phyloP scores from a whole-genome alignment of 1,140 invertebrate species.

The Lepidurus arcticus region DNA sequence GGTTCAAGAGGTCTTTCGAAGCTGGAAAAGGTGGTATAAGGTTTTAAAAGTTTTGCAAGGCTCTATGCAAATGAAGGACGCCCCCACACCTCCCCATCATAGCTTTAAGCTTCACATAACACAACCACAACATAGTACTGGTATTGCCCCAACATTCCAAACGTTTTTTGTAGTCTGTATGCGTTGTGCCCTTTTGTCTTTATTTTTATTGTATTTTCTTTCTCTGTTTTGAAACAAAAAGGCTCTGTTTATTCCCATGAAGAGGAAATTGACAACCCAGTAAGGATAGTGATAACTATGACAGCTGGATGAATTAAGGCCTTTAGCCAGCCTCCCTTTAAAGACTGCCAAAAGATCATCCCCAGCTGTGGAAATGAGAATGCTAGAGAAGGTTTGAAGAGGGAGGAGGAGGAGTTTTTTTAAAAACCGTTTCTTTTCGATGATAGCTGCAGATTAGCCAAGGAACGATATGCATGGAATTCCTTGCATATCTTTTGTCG shows the following conservation, averaged over 20 bases:
- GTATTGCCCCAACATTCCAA: constrained; percentile 15
- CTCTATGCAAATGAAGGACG: constrained; percentile 16
- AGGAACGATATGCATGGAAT: not conserved
- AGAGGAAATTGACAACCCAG: not conserved
- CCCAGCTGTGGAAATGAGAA: not conserved
- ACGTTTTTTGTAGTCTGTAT: not conserved
- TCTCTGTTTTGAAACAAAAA: not conserved
- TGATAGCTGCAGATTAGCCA: constrained; percentile 8
- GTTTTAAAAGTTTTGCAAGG: not conserved
- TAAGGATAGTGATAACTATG: constrained; percentile 22
- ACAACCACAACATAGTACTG: not conserved
- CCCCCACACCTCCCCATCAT: constrained; percentile 3
- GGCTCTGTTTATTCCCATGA: not conserved
- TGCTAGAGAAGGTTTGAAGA: not conserved
- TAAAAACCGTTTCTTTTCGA: not conserved
- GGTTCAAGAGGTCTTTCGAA: not conserved
- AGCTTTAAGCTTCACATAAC: no score
- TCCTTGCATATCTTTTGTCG: not conserved
- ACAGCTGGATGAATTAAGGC: constrained; percentile 14
- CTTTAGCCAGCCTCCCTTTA: constrained; percentile 6
- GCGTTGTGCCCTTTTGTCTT: not conserved
- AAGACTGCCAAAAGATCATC: not conserved
- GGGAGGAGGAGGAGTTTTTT: not conserved
- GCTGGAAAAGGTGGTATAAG: not conserved
- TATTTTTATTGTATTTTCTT: not conserved